Evolutionary conservation across 2,888 invertebrate species (phyloP).

Genomic region (Tenthredo distinguenda): DNA sequence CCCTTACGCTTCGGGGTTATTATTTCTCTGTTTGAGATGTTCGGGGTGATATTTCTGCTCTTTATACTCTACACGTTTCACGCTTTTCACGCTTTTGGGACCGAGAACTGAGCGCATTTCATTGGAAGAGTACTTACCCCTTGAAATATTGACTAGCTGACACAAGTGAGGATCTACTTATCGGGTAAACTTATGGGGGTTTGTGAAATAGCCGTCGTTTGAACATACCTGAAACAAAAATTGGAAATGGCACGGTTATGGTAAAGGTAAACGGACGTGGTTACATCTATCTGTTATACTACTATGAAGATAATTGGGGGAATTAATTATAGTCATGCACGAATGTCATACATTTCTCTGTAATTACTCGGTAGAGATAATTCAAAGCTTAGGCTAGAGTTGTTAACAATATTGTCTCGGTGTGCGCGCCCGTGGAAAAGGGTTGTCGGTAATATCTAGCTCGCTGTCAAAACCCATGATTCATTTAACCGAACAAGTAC

Average conservation of each 20-base stretch:
- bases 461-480: slow-evolving; percentile 33
- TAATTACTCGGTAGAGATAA: slow-evolving; percentile 74
- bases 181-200: not conserved
- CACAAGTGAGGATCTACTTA: not conserved
- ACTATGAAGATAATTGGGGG: slow-evolving; percentile 19
- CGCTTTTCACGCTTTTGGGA: not conserved
- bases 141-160: not conserved
- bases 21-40: not conserved
- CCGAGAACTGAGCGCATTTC: not conserved
- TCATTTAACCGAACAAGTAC: slow-evolving; percentile 31
- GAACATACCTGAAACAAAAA: slow-evolving; percentile 50
- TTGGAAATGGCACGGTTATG: not conserved
- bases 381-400: slow-evolving; percentile 71
- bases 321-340: slow-evolving; percentile 77
- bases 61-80: not conserved
- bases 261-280: not conserved
- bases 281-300: not conserved
- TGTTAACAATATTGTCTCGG: slow-evolving; percentile 70
- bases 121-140: not conserved
- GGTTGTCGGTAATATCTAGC: slow-evolving; percentile 36
- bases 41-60: not conserved
- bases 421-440: slow-evolving; percentile 45
- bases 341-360: slow-evolving; percentile 74
- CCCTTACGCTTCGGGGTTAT: not conserved
- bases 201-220: not conserved